Evolutionary conservation across 2,113 vertebrate genomes (phyloP), one percentile per base, ranked within the genome.

Genomic region (Porphyrio hochstetteri): DNA sequence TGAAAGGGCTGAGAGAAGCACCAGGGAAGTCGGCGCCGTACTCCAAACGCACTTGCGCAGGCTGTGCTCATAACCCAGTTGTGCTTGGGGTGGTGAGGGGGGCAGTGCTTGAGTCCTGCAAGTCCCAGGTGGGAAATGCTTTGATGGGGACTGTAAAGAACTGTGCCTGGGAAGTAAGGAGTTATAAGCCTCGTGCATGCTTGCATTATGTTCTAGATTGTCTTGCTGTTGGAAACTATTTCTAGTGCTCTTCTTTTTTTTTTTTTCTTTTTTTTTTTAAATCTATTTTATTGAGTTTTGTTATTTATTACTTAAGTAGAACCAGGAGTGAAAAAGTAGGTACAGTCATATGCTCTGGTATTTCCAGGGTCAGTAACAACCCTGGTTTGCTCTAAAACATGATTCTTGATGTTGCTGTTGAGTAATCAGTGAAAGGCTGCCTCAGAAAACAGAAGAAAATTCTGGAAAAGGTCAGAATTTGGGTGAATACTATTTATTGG

Each of bases 31-130:
- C 2, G 1, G 25, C 82, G 14, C 25, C 6, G 0, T 64, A 44
- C 31, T 50, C 25, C n/a, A 36, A 25, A 64, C 0, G 4, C 17
- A 10, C 11, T 56, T 11, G 12, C 4, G 5, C 25, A 29, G 68
- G 19, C 36, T 46, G 25, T 27, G 20, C 38, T 64, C 36, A 1
- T 63, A 48, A 42, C 35, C 0, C 1, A 42, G 24, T 42, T 40
- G 31, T 68, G 11, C 17, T 20, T 1, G 1, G 20, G 44, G 27
- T 13, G 10, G 9, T 1, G 7, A 18, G 14, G 11, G 21, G 13
- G 28, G 16, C 5, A 40, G 17, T 33, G 42, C 14, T 42, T 7
- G 8, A 52, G 33, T 64, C 16, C 29, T 76, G 15, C 2, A 10
- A 10, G 13, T 52, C 72, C 48, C 11, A 16, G 27, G 9, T 48